Base-by-base conservation (phyloP, 2,797 vertebrate species). In the Staurois parvus region DNA sequence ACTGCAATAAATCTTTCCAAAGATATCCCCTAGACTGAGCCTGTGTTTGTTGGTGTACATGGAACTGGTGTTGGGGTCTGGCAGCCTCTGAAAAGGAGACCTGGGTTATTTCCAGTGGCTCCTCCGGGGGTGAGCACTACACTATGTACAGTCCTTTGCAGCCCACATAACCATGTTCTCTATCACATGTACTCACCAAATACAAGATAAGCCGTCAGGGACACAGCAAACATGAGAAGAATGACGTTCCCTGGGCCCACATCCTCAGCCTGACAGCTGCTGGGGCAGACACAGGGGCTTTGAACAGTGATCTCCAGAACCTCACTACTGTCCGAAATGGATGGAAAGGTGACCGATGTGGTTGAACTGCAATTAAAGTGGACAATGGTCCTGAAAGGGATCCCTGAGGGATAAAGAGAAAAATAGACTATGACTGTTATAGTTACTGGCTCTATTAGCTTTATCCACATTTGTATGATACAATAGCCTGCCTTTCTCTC, bases 261-360 rank as follows among this genome's bases (percentile, higher is more conserved):
- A 19, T 95, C 94, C 45, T 91, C 91, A n/a, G 90, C 87, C 17
- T 88, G 81, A 7, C 94, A 95, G 85, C 91, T 89, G n/a, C 94
- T 94, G 2, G 93, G 92, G 88, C 95, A 96, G 0, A 91, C 95
- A 85, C 94, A 96, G 24, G 93, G 94, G 69, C 92, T 95, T 52
- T 93, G 91, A 84, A 95, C 93, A 88, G 91, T 93, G 81, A 95
- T 90, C 81, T 94, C 91, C 89, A 96, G 89, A 45, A 88, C 88
- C 30, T 79, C 80, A 40, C 89, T 81, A 0, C 56, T 7, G 6
- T 83, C 68, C 6, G 93, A 79, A 17, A 73, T 86, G 80, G 81
- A 88, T 34, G 89, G 87, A 86, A 87, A 72, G 8, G 91, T 92
- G 0, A 88, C 9, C 10, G 91, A 90, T 70, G 24, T 87, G 28